Base-by-base conservation (phyloP, 2,797 vertebrate genomes). In the Schizopygopsis pylzovi region DNA sequence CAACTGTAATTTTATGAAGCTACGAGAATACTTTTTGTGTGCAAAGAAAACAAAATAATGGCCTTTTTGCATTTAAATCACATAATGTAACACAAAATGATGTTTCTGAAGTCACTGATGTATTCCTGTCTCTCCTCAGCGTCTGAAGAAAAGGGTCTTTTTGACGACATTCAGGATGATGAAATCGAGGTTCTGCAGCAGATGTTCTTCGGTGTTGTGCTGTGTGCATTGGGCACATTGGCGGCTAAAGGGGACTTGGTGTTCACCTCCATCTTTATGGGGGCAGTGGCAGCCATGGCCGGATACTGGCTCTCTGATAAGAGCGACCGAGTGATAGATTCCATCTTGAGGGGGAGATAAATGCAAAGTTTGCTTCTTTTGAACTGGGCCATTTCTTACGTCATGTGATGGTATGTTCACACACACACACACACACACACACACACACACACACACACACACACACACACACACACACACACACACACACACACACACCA, bases 201-300 rank as follows among this genome's bases (percentile, higher is more conserved):
- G 95, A 99, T 99, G 98, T 96, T 99, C 90, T 98, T 98, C 0
- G 97, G 97, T 0, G 96, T 97, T 87, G 93, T 99, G 89, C 96
- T 99, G 88, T 99, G 98, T 1, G 98, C 96, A 0, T 93, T 99
- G 61, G 98, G 96, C 88, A 99, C 98, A 0, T 90, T 99, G 81
- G 98, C 98, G 0, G 98, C 98, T 45, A 99, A 98, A 89, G 98
- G 98, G 0, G 98, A 99, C 93, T 92, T 99, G 95, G 98, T 99
- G 61, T 99, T 97, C 91, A 99, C 97, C 0, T 97, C 98, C 87
- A 95, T 99, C 84, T 99, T 99, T 92, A 98, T 99, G 0, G 98
- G 98, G 0, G 98, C 96, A 0, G 92, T 97, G 91, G 98, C 97
- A 0, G 98, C 97, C 86, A 97, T 97, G 96, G 96, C 96, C 0